Evolutionary conservation across 1,140 invertebrate species (phyloP).

Genomic region (Latrodectus geometricus): DNA sequence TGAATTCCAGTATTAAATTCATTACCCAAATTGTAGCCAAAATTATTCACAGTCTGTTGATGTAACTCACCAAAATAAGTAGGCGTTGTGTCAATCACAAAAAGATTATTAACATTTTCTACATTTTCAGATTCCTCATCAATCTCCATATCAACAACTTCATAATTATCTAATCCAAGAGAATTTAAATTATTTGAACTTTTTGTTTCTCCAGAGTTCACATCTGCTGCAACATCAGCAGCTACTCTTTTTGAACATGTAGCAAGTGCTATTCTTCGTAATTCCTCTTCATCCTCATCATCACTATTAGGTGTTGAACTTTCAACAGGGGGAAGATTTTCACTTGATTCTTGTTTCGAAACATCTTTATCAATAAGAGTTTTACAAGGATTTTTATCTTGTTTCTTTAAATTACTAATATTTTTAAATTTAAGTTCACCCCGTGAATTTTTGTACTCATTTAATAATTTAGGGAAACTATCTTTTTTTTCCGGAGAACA

Average conservation of each 20-base stretch:
- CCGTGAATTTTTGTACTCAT: conserved; percentile 14
- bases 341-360: background rate
- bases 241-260: conserved; percentile 15
- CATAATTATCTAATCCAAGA: conserved; percentile 43
- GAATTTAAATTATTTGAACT: background rate
- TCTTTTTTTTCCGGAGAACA: background rate
- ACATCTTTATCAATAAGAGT: background rate
- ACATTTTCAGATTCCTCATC: conserved; percentile 7
- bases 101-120: conserved; percentile 11
- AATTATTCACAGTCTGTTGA: background rate
- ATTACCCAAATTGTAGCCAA: background rate
- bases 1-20: background rate
- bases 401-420: background rate
- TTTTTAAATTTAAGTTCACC: background rate
- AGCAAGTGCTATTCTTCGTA: conserved; percentile 47
- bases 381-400: background rate
- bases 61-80: background rate
- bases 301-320: conserved; percentile 3
- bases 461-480: conserved; percentile 19
- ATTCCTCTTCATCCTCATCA: conserved; percentile 53
- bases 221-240: background rate
- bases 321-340: background rate
- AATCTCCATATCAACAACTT: conserved; percentile 53
- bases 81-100: conserved; percentile 46
- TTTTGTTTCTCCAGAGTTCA: background rate